Evolutionary conservation across 2,888 invertebrate species (phyloP).

Genomic region (Acanthosepion lycidas): DNA sequence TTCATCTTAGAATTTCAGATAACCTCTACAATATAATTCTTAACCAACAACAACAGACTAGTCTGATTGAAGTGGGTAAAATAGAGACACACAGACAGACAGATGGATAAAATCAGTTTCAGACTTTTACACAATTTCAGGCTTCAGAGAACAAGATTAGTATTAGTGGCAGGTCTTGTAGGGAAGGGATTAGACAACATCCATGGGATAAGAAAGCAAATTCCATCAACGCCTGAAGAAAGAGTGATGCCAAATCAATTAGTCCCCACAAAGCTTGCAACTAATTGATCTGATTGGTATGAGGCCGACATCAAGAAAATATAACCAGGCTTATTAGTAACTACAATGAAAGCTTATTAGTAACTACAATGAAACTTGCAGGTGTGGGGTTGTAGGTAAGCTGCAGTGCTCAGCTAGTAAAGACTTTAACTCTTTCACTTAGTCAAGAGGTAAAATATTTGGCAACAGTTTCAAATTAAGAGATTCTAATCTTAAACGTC

Average conservation of each 20-base stretch:
- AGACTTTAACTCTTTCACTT: background rate
- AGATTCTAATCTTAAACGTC: background rate
- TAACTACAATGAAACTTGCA: background rate
- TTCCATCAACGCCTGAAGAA: background rate
- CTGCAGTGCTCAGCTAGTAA: background rate
- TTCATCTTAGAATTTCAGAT: background rate
- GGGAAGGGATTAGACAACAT: background rate
- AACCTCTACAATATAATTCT: background rate
- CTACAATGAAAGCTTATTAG: background rate
- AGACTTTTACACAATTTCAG: background rate
- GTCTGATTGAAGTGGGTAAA: background rate
- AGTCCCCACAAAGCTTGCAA: background rate
- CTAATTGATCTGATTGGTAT: constrained; percentile 33
- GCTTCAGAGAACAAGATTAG: background rate
- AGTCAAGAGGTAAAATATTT: background rate
- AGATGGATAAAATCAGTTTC: background rate
- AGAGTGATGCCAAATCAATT: background rate
- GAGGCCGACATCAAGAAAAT: background rate
- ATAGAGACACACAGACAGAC: too few relatives aligned
- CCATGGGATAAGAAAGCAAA: background rate
- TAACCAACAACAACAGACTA: background rate
- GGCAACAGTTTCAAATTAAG: background rate
- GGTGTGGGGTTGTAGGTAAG: background rate
- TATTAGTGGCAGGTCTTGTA: background rate
- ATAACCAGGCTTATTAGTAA: background rate